Percentiles rank a stretch among this genome's conserved stretches.
Conservation (phyloP, 2,797 vertebrate species). For the Tapera naevia region DNA sequence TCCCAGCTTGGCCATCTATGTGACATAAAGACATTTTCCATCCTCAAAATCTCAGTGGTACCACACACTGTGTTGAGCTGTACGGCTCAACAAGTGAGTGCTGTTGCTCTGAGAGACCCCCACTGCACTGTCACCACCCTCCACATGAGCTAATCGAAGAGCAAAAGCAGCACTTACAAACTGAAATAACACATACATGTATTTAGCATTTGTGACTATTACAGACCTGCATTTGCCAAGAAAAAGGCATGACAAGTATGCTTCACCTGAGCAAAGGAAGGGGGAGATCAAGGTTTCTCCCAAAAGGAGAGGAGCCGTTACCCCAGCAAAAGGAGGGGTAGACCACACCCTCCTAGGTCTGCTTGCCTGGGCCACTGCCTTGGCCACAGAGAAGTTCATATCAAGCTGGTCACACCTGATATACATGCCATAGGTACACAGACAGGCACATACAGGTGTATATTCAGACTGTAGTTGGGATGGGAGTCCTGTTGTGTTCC, state of each 20-base stretch:
- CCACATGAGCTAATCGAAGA: not conserved
- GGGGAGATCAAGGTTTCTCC: not conserved
- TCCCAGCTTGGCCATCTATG: conserved; percentile 10
- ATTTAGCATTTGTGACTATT: not conserved
- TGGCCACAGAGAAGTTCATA: not conserved
- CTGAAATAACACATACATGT: not conserved
- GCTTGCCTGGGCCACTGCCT: not conserved
- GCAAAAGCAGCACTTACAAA: not conserved
- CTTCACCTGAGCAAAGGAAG: not conserved
- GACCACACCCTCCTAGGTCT: not conserved
- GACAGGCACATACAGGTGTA: not conserved
- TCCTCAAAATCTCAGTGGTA: conserved; percentile 32
- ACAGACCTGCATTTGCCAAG: not conserved
- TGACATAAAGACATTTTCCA: conserved; percentile 63
- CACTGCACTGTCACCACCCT: not conserved
- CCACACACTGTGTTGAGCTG: not conserved
- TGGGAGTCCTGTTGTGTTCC: not conserved
- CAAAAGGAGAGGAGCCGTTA: not conserved
- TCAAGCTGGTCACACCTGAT: not conserved
- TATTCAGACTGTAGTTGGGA: not conserved
- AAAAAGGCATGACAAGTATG: not conserved
- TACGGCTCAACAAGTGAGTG: not conserved
- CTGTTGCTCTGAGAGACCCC: not conserved
- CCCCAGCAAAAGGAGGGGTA: not conserved
- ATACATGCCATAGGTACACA: not conserved